phyloP scores from a whole-genome alignment of 2,113 vertebrate species.

The Microcebus murinus region DNA sequence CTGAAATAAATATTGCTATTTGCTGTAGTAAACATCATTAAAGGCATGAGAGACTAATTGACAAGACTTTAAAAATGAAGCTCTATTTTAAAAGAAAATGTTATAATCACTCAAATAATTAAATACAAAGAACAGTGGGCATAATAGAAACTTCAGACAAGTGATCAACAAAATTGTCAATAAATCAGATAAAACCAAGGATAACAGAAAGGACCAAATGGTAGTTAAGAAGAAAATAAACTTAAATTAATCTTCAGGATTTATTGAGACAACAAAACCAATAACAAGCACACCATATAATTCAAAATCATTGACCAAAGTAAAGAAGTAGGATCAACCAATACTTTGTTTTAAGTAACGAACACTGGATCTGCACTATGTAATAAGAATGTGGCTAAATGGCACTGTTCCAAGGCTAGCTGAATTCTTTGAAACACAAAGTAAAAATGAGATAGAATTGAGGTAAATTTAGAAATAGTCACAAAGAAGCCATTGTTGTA shows the following conservation, averaged over 20 bases:
- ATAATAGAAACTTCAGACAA: background rate
- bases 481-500: background rate
- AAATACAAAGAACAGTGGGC: background rate
- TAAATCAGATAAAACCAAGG: background rate
- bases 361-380: background rate
- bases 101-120: constrained; percentile 41
- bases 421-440: background rate
- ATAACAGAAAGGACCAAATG: background rate
- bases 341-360: background rate
- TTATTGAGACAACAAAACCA: constrained; percentile 39
- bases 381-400: background rate
- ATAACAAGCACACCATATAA: background rate
- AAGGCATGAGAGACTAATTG: constrained; percentile 37
- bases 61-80: constrained; percentile 22
- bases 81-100: constrained; percentile 41
- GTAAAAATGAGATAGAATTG: background rate
- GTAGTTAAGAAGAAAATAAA: constrained; percentile 17
- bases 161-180: background rate
- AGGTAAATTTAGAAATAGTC: background rate
- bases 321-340: background rate
- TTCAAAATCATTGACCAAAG: background rate
- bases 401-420: background rate
- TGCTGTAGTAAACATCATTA: constrained; percentile 31
- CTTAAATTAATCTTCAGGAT: constrained; percentile 7
- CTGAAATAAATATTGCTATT: constrained; percentile 41